These are phyloP conservation scores for Eucidaris tribuloides DNA, from an alignment of 35 echinoderm and acorn worm species.

Conservation along the genomic window DNA sequence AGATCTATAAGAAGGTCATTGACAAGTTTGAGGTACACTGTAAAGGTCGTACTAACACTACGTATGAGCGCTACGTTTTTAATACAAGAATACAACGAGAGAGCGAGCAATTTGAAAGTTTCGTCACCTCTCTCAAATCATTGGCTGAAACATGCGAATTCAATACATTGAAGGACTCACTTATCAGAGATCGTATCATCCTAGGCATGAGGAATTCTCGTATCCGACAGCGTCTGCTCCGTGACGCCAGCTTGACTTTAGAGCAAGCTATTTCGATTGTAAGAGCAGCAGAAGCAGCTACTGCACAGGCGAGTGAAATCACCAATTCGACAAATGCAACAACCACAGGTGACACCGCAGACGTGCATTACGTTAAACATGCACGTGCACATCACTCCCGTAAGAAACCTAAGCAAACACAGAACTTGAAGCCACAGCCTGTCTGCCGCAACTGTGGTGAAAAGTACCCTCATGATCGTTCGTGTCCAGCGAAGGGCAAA, in stretches of 20 bases:
- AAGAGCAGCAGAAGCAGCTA: background rate
- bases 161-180: constrained; percentile 16
- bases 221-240: constrained; percentile 14
- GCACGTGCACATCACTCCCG: no score
- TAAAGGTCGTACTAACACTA: constrained; percentile 40
- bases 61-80: constrained; percentile 61
- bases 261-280: constrained; percentile 20
- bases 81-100: constrained; percentile 27
- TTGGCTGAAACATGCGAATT: constrained; percentile 50
- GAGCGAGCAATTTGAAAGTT: constrained; percentile 57
- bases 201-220: constrained; percentile 20
- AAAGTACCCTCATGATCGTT: constrained; percentile 15
- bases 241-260: constrained; percentile 2
- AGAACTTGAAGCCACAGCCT: background rate
- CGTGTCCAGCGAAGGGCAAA: constrained; percentile 31
- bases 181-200: constrained; percentile 29
- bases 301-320: background rate
- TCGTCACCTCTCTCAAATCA: constrained; percentile 4
- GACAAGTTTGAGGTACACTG: constrained; percentile 46
- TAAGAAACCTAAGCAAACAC: background rate
- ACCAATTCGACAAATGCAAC: no score
- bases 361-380: no score
- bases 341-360: no score
- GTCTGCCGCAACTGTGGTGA: constrained; percentile 30
- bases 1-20: constrained; percentile 30